These are phyloP conservation scores for Drosophila mauritiana DNA, from an alignment of 1,140 invertebrate genomes.

Conservation along the genomic window DNA sequence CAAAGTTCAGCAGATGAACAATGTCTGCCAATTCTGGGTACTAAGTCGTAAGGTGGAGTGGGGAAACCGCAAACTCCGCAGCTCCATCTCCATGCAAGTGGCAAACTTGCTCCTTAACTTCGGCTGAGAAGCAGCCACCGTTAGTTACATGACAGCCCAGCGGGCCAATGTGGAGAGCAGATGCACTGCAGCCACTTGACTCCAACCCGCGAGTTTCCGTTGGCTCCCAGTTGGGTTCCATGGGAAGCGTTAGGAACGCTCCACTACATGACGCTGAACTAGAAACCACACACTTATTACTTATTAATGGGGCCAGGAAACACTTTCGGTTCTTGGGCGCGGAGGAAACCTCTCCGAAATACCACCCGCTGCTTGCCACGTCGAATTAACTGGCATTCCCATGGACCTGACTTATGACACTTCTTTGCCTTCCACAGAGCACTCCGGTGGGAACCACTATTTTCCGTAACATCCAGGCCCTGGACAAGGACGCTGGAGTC, in stretches of 20 bases:
- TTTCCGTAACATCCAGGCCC: conserved; percentile 92
- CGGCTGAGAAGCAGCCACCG: conserved; percentile 69
- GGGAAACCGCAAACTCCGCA: conserved; percentile 5
- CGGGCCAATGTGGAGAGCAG: conserved; percentile 30
- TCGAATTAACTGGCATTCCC: conserved; percentile 20
- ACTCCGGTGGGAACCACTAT: conserved; percentile 94
- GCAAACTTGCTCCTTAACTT: conserved; percentile 50
- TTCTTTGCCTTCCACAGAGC: conserved; percentile 86
- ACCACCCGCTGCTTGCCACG: neutral
- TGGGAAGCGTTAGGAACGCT: conserved; percentile 12
- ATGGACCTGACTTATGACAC: neutral
- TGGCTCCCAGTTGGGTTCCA: conserved; percentile 23
- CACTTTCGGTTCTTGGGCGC: conserved; percentile 10
- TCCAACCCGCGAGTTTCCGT: conserved; percentile 26
- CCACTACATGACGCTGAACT: neutral
- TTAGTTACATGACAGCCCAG: conserved; percentile 74
- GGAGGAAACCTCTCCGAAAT: neutral
- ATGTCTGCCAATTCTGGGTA: conserved; percentile 26
- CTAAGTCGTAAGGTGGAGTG: conserved; percentile 28
- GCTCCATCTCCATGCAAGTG: conserved; percentile 9
- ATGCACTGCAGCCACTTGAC: conserved; percentile 17
- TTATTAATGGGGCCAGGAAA: conserved; percentile 2
- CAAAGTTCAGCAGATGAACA: conserved; percentile 50
- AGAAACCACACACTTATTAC: neutral
- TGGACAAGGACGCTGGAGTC: conserved; percentile 93